Conservation (phyloP, 2,113 vertebrate genomes). For the Electrona antarctica region DNA sequence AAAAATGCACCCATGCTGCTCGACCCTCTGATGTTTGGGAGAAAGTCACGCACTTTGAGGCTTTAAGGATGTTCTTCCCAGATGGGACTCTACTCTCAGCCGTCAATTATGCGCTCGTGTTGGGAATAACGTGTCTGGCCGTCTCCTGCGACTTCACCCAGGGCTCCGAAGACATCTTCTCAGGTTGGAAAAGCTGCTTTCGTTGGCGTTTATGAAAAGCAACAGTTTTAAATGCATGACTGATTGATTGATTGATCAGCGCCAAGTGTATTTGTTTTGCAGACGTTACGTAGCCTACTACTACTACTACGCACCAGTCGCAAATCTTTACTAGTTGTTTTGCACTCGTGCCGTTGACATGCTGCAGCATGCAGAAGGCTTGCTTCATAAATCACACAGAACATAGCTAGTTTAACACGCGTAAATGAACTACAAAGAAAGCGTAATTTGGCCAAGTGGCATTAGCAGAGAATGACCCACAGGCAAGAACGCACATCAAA, state of each 20-base stretch:
- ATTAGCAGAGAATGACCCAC: conserved; percentile 24
- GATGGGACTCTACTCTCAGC: conserved; percentile 73
- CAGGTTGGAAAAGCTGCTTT: conserved; percentile 73
- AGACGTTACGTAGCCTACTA: too few relatives aligned
- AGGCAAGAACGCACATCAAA: conserved; percentile 17
- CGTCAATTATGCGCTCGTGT: conserved; percentile 77
- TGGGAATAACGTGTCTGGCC: conserved; percentile 81
- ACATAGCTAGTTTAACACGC: conserved; percentile 37
- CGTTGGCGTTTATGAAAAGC: background rate
- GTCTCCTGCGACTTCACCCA: conserved; percentile 77
- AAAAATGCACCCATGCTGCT: conserved; percentile 34
- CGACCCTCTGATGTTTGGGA: conserved; percentile 58
- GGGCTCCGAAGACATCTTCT: conserved; percentile 80
- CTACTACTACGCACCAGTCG: background rate
- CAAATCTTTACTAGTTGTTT: background rate
- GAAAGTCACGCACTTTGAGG: conserved; percentile 58
- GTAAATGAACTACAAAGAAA: conserved; percentile 25
- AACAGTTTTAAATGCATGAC: background rate
- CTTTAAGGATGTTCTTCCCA: conserved; percentile 86
- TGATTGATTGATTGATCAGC: background rate
- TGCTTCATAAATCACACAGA: conserved; percentile 18
- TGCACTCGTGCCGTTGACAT: conserved; percentile 49
- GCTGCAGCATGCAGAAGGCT: conserved; percentile 57
- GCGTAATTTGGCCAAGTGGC: conserved; percentile 13
- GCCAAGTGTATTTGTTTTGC: background rate